These are phyloP conservation scores for Aselliscus stoliczkanus DNA, from an alignment of 2,797 vertebrate species.

Conservation along the genomic window DNA sequence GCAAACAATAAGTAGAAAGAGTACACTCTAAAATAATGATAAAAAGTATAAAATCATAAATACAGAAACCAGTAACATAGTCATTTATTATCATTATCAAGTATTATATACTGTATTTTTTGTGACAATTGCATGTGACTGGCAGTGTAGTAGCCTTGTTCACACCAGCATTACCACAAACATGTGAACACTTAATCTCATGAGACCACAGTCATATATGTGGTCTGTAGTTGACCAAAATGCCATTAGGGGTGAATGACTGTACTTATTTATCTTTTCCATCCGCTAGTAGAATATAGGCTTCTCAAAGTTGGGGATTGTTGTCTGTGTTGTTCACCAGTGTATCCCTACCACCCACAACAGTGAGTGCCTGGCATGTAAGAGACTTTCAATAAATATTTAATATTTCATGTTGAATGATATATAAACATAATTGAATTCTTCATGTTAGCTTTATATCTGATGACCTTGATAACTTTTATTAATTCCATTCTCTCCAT, in stretches of 20 bases:
- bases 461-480: neutral
- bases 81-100: neutral
- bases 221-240: neutral
- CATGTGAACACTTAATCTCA: neutral
- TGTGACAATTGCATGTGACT: neutral
- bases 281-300: neutral
- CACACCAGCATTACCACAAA: neutral
- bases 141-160: neutral
- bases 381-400: neutral
- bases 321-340: neutral
- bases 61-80: neutral
- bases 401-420: neutral
- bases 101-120: neutral
- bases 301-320: neutral
- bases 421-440: neutral
- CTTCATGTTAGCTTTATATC: neutral
- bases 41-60: neutral
- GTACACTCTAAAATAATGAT: neutral
- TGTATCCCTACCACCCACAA: neutral
- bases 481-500: neutral
- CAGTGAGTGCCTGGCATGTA: neutral
- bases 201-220: neutral
- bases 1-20: neutral
- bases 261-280: neutral
- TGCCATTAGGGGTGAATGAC: neutral